Percentiles rank a stretch among this genome's conserved stretches.
Evolutionary conservation across 2,797 vertebrate species (phyloP).

Genomic region (Enteromius afrohamiltoni): DNA sequence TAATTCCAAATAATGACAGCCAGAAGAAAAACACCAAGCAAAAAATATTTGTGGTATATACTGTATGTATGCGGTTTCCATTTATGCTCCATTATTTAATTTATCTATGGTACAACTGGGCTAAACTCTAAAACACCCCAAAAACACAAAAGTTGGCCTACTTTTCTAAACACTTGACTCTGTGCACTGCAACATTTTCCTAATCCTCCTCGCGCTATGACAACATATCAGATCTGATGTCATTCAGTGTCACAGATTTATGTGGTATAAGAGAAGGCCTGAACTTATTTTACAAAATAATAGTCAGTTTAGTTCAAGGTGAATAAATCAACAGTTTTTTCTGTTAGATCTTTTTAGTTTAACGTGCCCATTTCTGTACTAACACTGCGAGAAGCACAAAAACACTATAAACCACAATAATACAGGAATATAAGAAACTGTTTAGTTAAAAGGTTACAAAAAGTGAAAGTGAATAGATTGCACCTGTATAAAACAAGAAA

Average conservation of each 20-base stretch:
- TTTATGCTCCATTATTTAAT: background rate
- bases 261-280: background rate
- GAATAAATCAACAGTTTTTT: background rate
- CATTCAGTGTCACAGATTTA: background rate
- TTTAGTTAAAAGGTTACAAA: background rate
- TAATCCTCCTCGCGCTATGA: background rate
- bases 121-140: background rate
- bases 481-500: background rate
- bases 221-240: background rate
- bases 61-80: background rate
- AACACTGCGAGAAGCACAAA: background rate
- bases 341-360: background rate
- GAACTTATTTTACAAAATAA: background rate
- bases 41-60: background rate
- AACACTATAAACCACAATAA: background rate
- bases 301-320: background rate
- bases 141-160: background rate
- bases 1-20: background rate
- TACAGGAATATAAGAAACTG: background rate
- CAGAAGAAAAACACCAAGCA: background rate
- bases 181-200: background rate
- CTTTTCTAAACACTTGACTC: background rate
- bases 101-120: too few relatives aligned
- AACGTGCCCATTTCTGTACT: background rate
- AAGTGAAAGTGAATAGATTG: background rate